Evolutionary conservation across 2,888 invertebrate genomes (phyloP).

Genomic region (Amphipoea oculea): DNA sequence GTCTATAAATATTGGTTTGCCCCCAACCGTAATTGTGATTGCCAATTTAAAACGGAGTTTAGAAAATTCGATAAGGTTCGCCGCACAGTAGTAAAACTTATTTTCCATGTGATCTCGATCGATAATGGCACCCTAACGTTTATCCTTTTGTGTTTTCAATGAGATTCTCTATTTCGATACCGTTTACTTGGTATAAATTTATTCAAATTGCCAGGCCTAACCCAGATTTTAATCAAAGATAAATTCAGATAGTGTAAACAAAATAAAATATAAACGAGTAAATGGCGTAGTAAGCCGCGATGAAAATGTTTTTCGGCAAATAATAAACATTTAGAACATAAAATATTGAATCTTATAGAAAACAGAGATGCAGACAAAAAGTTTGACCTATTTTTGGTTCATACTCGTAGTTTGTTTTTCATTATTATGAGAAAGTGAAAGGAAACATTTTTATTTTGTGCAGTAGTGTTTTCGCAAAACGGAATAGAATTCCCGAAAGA

Average conservation of each 20-base stretch:
- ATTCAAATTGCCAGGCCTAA: slow-evolving; percentile 63
- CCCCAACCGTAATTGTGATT: slow-evolving; percentile 60
- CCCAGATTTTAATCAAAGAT: slow-evolving; percentile 67
- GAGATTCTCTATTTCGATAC: slow-evolving; percentile 65
- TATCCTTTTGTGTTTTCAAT: slow-evolving; percentile 63
- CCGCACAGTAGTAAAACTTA: slow-evolving; percentile 56
- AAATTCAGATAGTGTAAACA: slow-evolving; percentile 59
- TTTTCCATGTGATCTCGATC: slow-evolving; percentile 58
- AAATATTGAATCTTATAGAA: slow-evolving; percentile 22
- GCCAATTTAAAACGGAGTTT: slow-evolving; percentile 64
- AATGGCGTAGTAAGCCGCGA: slow-evolving; percentile 42
- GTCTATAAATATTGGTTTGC: slow-evolving; percentile 57
- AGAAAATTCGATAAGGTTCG: slow-evolving; percentile 53
- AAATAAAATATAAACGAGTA: slow-evolving; percentile 61
- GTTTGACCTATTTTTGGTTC: neutral
- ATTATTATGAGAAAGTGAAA: slow-evolving; percentile 5
- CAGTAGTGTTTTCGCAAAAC: slow-evolving; percentile 37
- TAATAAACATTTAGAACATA: slow-evolving; percentile 30
- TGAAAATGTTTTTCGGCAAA: slow-evolving; percentile 33
- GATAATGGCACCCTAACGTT: slow-evolving; percentile 56
- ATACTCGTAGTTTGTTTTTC: slow-evolving; percentile 1
- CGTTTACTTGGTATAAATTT: slow-evolving; percentile 64
- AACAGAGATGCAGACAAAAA: neutral
- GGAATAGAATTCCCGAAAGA: slow-evolving; percentile 38
- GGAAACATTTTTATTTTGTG: slow-evolving; percentile 10